Evolutionary conservation across 2,888 invertebrate genomes (phyloP).

Genomic region (Platynereis dumerilii): DNA sequence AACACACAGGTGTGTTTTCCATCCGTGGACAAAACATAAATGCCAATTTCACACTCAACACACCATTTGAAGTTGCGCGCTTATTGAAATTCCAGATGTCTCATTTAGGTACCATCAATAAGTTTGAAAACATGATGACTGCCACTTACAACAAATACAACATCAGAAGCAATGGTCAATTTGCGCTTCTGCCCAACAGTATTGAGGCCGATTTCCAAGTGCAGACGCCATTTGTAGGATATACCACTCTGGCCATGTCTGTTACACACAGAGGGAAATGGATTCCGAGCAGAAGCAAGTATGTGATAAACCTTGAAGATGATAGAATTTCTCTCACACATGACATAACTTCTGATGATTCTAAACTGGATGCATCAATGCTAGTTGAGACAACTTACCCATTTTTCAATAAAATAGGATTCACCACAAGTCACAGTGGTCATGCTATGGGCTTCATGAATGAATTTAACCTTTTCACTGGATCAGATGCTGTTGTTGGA

Average conservation of each 20-base stretch:
- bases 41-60: no score
- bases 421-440: conserved; percentile 5
- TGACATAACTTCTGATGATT: background rate
- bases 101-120: no score
- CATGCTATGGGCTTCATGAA: background rate
- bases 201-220: background rate
- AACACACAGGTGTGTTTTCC: no score
- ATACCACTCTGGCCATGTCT: background rate
- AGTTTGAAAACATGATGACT: no score
- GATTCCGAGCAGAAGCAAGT: background rate
- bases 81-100: no score
- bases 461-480: conserved; percentile 4
- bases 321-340: background rate
- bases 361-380: background rate
- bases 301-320: background rate
- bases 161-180: no score
- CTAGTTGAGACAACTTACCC: background rate
- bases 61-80: no score
- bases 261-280: background rate
- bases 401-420: background rate
- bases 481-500: conserved; percentile 1
- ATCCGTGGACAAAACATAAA: no score
- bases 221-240: background rate
- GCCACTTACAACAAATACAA: no score
- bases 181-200: no score